Base-by-base conservation (phyloP, 2,113 vertebrate species). In the Pteronura brasiliensis region DNA sequence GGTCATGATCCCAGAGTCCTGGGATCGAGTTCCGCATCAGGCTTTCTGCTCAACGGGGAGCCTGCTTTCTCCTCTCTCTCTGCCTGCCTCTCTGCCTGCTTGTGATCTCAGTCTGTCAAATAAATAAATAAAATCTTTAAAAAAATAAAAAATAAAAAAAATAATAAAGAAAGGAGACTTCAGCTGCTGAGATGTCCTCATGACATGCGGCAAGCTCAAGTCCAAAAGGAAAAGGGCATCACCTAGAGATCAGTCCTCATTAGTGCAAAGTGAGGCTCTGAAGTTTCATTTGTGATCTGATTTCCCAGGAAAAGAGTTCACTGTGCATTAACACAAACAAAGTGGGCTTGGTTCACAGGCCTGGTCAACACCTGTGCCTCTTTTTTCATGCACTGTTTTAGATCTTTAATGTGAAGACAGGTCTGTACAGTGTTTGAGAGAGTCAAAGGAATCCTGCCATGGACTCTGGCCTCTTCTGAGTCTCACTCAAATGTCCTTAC, bases 331-430 rank as follows among this genome's bases (percentile, higher is more conserved):
- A 80, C 31, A 31, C 44, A 87, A 88, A 61, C 57, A 74, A 29
- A 71, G 34, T 1, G 0, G 55, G 47, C 92, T 79, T 49, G 69
- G 77, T 36, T 77, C 82, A 47, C 1, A 2, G 85, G 88, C 76
- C 94, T 97, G 93, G 90, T 59, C 82, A 63, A 52, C 89, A 95
- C 95, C 96, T 95, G 88, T 14, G 21, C 34, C 34, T 94, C 81
- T n/a, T 69, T 77, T 82, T 86, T 76, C 72, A 34, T 8, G n/a
- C 42, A 12, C 81, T 63, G 86, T 67, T 82, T 96, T 71, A 97
- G 93, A 96, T 97, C 96, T 95, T 83, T 42, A 3, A 31, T 2
- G 82, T 96, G 95, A 94, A 97, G 96, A 97, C 95, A 96, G 84
- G 49, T 31, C 93, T 96, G 84, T n/a, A 44, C 76, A 29, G 34